Conservation (phyloP, 2,888 invertebrate species). For the Papilio elwesi region DNA sequence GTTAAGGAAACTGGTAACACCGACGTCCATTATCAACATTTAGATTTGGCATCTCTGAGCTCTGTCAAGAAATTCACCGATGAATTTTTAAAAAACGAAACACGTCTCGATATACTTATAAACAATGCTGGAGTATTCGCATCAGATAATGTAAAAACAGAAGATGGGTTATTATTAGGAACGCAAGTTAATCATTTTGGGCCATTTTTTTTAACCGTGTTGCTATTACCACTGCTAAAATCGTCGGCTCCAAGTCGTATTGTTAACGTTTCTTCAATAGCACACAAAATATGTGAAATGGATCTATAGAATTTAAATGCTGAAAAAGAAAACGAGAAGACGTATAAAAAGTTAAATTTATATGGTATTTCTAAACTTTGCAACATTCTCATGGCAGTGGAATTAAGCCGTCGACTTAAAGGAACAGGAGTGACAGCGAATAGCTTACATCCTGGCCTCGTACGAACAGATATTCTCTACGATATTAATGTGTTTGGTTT, state of each 20-base stretch:
- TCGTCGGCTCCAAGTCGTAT: slow-evolving; percentile 58
- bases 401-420: slow-evolving; percentile 87
- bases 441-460: slow-evolving; percentile 92
- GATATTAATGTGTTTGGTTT: slow-evolving; percentile 56
- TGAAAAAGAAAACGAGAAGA: slow-evolving; percentile 45
- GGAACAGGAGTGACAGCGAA: slow-evolving; percentile 90
- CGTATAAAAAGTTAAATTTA: slow-evolving; percentile 44
- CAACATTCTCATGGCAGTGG: slow-evolving; percentile 88
- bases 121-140: slow-evolving; percentile 84
- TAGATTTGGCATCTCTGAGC: slow-evolving; percentile 79
- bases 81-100: slow-evolving; percentile 73
- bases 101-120: slow-evolving; percentile 81
- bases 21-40: slow-evolving; percentile 59
- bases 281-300: slow-evolving; percentile 51
- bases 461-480: slow-evolving; percentile 86
- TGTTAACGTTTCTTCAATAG: slow-evolving; percentile 59
- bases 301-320: slow-evolving; percentile 48
- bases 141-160: slow-evolving; percentile 68
- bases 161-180: slow-evolving; percentile 84
- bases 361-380: slow-evolving; percentile 87
- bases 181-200: slow-evolving; percentile 86
- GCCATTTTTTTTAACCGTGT: slow-evolving; percentile 85
- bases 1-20: slow-evolving; percentile 49
- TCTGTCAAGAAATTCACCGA: slow-evolving; percentile 84
- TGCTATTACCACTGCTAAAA: slow-evolving; percentile 73